Percentiles rank a stretch among this genome's conserved stretches.
These are phyloP conservation scores for Phortica magna DNA, from an alignment of 2,888 invertebrate species.

Conservation along the genomic window DNA sequence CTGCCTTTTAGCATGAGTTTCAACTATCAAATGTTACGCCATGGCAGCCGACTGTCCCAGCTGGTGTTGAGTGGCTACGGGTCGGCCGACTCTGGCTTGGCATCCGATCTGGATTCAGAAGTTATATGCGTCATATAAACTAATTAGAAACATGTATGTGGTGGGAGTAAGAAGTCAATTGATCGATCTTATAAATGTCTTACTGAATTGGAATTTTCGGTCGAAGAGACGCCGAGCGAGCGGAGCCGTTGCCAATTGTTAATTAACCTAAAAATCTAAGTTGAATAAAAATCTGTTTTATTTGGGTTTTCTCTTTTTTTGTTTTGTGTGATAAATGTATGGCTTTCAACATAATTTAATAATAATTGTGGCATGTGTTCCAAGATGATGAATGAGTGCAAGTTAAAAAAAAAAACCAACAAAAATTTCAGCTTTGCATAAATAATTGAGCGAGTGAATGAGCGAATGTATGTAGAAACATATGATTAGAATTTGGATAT, in stretches of 20 bases:
- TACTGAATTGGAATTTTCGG: not conserved
- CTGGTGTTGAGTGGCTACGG: not conserved
- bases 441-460: conserved; percentile 11
- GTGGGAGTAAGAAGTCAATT: not conserved
- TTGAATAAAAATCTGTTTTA: not conserved
- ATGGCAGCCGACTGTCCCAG: not conserved
- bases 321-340: not conserved
- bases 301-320: not conserved
- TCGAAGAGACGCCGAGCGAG: not conserved
- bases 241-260: conserved; percentile 10
- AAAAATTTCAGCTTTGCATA: not conserved
- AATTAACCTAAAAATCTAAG: conserved; percentile 30
- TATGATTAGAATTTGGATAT: conserved; percentile 22
- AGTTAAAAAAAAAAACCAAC: not conserved
- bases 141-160: conserved; percentile 5
- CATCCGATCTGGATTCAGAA: not conserved
- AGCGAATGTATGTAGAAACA: conserved; percentile 8
- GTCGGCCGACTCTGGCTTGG: not conserved
- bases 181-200: not conserved
- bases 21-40: not conserved
- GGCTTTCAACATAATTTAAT: conserved; percentile 2
- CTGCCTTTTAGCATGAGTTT: not conserved
- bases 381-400: not conserved
- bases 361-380: not conserved
- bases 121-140: not conserved